phyloP scores from a whole-genome alignment of 2,888 invertebrate species.

The Cephus nigrinus region DNA sequence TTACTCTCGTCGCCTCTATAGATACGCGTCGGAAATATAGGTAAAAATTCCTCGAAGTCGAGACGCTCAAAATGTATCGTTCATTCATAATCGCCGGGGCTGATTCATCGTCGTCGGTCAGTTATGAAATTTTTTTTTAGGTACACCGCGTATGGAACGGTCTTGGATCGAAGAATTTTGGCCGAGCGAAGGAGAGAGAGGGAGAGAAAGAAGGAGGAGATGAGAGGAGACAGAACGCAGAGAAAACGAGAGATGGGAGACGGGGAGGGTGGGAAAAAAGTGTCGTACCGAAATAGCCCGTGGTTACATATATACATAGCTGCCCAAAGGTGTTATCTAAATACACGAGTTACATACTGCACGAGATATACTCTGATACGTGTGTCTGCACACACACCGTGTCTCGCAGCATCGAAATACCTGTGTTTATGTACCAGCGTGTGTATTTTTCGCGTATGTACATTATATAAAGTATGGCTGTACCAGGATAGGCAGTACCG shows the following conservation, averaged over 20 bases:
- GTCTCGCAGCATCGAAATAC: background rate
- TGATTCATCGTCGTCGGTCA: background rate
- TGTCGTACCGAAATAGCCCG: constrained; percentile 28
- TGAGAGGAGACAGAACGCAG: background rate
- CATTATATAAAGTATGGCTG: background rate
- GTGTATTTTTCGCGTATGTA: background rate
- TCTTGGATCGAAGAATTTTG: background rate
- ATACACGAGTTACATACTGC: constrained; percentile 10
- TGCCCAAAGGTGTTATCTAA: constrained; percentile 18
- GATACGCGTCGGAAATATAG: background rate
- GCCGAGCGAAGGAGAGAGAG: constrained; percentile 14
- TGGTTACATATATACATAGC: constrained; percentile 6
- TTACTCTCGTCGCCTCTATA: background rate
- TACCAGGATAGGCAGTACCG: background rate
- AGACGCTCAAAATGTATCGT: background rate
- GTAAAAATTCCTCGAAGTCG: background rate
- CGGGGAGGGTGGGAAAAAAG: constrained; percentile 11
- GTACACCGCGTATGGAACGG: background rate
- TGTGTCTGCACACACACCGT: background rate
- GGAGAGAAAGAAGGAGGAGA: constrained; percentile 16
- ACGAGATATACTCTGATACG: background rate
- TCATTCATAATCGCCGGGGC: background rate
- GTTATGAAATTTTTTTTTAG: background rate
- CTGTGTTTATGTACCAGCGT: background rate
- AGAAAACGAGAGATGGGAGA: background rate